Base-by-base conservation (phyloP, 2,113 vertebrate species). In the Leptobrachium ailaonicum region DNA sequence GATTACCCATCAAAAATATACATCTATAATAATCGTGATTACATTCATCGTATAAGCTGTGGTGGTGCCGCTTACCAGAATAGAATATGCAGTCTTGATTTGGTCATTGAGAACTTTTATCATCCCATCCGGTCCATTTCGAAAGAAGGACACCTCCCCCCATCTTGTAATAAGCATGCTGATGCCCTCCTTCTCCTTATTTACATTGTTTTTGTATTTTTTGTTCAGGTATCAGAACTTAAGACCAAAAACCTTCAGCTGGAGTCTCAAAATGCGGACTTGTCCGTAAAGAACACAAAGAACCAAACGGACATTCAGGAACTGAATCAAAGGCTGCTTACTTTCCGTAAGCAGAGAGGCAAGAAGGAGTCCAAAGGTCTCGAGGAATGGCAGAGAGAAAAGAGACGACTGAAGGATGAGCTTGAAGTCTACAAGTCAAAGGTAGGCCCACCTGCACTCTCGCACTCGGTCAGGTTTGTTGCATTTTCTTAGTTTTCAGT, bases 231-330 rank as follows among this genome's bases (percentile, higher is more conserved):
- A 60, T 89, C 86, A 1, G 95, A 95, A 83, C 86, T 97, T 84
- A 91, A 88, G 85, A 83, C 83, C 63, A 94, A 89, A 82, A 95
- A 94, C 80, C 92, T 94, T 54, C 92, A 94, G 54, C 91, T 97
- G 50, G 91, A 94, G 81, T 88, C 90, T 2, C 94, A 96, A 82
- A 98, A 97, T 0, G 87, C 71, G 13, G 83, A 88, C 58, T 92
- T 97, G 32, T 89, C 84, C 67, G 92, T 93, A 87, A 92, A 90
- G 85, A 96, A 94, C 69, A 86, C 85, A 78, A 90, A 94, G 82
- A 95, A 85, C 40, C 83, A 91, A 14, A 88, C 90, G 7, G 90
- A 92, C 8, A 41, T 91, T 64, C 90, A 94, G 81, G 88, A 90
- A 58, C 93, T 97, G 0, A 92, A 86, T 4, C 92, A 90, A 54